Percentiles rank a stretch among this genome's conserved stretches.
These are phyloP conservation scores for Spinus pinus DNA, from an alignment of 2,797 vertebrate genomes.

Conservation along the genomic window DNA sequence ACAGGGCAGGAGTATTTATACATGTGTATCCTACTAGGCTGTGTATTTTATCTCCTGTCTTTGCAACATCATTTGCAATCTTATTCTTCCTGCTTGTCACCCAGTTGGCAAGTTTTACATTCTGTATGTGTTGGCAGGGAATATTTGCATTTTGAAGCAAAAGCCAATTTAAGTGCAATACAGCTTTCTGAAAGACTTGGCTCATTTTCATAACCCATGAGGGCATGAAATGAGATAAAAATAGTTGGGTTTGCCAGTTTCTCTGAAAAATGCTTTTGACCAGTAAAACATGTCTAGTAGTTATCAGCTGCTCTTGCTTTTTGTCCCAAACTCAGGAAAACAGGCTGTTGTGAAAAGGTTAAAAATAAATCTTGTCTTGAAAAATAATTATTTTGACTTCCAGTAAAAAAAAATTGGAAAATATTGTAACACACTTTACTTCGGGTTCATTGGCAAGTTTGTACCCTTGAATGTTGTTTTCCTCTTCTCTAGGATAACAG, in stretches of 20 bases:
- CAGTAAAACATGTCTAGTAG: not conserved
- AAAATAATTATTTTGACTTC: not conserved
- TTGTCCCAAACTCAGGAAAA: not conserved
- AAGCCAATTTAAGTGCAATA: slow-evolving; percentile 19
- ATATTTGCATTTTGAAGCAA: slow-evolving; percentile 13
- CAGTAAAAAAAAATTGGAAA: not conserved
- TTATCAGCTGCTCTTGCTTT: not conserved
- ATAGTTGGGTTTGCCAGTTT: not conserved
- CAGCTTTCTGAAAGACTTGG: not conserved
- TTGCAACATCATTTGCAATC: not conserved
- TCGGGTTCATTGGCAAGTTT: not conserved
- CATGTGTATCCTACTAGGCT: not conserved
- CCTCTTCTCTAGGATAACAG: not conserved
- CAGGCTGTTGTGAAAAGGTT: not conserved
- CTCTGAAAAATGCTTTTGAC: not conserved
- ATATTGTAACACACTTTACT: accelerated
- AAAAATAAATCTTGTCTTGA: not conserved
- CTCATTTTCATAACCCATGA: slow-evolving; percentile 1
- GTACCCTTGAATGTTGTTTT: not conserved
- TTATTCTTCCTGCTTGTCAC: not conserved
- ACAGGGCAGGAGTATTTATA: not conserved
- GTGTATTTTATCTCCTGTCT: not conserved
- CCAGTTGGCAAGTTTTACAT: not conserved
- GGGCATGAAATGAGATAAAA: not conserved
- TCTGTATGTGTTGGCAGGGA: not conserved